Evolutionary conservation across 2,797 vertebrate species (phyloP), one percentile per base, ranked within the genome.

Genomic region (Morus bassanus): DNA sequence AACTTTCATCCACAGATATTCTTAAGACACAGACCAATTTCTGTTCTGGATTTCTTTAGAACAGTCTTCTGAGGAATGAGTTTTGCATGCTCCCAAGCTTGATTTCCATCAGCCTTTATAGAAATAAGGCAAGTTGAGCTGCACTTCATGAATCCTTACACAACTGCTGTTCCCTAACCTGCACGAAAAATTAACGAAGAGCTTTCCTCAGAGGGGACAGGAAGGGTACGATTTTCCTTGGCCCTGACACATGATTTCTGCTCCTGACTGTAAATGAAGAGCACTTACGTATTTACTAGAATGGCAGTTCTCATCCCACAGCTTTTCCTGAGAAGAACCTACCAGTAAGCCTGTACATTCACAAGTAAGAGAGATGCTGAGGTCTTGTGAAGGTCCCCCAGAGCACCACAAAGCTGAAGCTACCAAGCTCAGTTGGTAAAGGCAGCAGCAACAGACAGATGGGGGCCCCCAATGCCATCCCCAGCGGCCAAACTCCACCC

Each of bases 41-140:
- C 65, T 97, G 89, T 96, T 96, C 72, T 46, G 77, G 61, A 69
- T 89, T 93, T 93, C 95, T 91, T 92, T 94, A 91, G 76, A 87
- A 76, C 35, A 39, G 87, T 95, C 43, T 76, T 83, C 48, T 22
- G 31, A 53, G 22, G 60, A 54, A 74, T 31, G 2, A 19, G 51
- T 56, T 65, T 37, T 61, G 53, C 43, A 63, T 6, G 31, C n/a
- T 48, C 82, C 51, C 30, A 28, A 37, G 31, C 67, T 57, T 90
- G 77, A 87, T 85, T 91, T 96, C 64, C 88, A 86, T 80, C 91
- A 92, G 51, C 90, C 93, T 95, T 75, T 69, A 92, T 18, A 97
- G 92, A 97, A 57, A 95, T 0, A 96, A 53, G 94, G 78, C 68
- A 91, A 85, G 41, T 4, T 59, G 54, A 89, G 76, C 39, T 43